These are phyloP conservation scores for Austrolebias charrua DNA, from an alignment of 2,797 vertebrate genomes.

Conservation along the genomic window DNA sequence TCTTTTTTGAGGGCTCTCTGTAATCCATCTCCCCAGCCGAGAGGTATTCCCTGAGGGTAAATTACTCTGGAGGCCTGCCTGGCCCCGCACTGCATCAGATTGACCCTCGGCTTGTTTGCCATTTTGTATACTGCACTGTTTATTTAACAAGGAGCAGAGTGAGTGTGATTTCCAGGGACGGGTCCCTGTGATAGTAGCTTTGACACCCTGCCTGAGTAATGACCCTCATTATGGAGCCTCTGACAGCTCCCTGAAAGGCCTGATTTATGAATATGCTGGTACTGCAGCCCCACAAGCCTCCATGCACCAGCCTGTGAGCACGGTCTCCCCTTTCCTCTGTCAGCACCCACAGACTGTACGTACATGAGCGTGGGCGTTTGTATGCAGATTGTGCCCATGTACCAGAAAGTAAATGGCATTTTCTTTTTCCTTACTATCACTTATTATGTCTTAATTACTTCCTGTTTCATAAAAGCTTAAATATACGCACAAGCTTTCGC, in stretches of 20 bases:
- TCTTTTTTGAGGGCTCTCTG: constrained; percentile 91
- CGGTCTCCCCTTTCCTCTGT: constrained; percentile 58
- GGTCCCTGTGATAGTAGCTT: constrained; percentile 98
- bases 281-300: constrained; percentile 78
- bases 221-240: constrained; percentile 99
- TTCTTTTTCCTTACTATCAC: too few relatives aligned
- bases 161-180: constrained; percentile 97
- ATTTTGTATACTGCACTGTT: constrained; percentile 99
- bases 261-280: constrained; percentile 99
- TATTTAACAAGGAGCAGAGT: constrained; percentile 99
- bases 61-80: constrained; percentile 98
- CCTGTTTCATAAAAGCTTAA: neutral
- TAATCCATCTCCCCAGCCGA: constrained; percentile 97
- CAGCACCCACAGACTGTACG: constrained; percentile 66
- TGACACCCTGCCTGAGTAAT: constrained; percentile 99
- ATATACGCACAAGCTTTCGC: constrained; percentile 22
- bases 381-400: constrained; percentile 23
- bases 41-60: constrained; percentile 95
- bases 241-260: constrained; percentile 98
- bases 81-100: constrained; percentile 96
- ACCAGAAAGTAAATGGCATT: constrained; percentile 36
- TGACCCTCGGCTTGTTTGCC: constrained; percentile 99
- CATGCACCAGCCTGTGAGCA: constrained; percentile 51
- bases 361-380: constrained; percentile 60
- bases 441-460: constrained; percentile 13